These are phyloP conservation scores for Tridacna crocea DNA, from an alignment of 2,888 invertebrate species.

Conservation along the genomic window DNA sequence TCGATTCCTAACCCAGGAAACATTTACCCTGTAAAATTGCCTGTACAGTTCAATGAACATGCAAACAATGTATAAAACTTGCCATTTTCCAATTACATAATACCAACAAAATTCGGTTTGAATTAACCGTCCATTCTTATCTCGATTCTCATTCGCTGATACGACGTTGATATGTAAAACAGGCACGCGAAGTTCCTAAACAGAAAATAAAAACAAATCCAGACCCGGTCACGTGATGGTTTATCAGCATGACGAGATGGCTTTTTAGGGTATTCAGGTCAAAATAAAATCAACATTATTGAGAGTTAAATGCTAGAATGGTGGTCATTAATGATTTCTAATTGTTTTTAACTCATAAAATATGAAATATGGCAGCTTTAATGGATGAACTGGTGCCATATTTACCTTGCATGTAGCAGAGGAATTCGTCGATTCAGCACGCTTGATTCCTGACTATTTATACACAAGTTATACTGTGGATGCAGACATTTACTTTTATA, in stretches of 20 bases:
- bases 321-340: too few relatives aligned
- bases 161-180: slow-evolving; percentile 30
- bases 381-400: too few relatives aligned
- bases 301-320: too few relatives aligned
- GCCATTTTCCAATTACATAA: slow-evolving; percentile 42
- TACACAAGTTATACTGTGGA: too few relatives aligned
- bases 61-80: slow-evolving; percentile 38
- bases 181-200: slow-evolving; percentile 21
- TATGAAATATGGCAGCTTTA: too few relatives aligned
- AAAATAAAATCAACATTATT: too few relatives aligned
- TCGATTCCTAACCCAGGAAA: slow-evolving; percentile 15
- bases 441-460: too few relatives aligned
- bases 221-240: slow-evolving; percentile 3
- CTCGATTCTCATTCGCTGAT: slow-evolving; percentile 23
- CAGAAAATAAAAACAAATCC: background rate
- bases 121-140: slow-evolving; percentile 35
- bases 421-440: too few relatives aligned
- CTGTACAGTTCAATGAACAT: slow-evolving; percentile 26
- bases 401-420: too few relatives aligned
- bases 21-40: slow-evolving; percentile 13
- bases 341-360: too few relatives aligned
- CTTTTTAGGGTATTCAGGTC: background rate
- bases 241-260: background rate
- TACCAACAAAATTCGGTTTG: slow-evolving; percentile 30
- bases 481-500: too few relatives aligned